Evolutionary conservation across 2,888 invertebrate species (phyloP).

Genomic region (Cremastinae sp.): DNA sequence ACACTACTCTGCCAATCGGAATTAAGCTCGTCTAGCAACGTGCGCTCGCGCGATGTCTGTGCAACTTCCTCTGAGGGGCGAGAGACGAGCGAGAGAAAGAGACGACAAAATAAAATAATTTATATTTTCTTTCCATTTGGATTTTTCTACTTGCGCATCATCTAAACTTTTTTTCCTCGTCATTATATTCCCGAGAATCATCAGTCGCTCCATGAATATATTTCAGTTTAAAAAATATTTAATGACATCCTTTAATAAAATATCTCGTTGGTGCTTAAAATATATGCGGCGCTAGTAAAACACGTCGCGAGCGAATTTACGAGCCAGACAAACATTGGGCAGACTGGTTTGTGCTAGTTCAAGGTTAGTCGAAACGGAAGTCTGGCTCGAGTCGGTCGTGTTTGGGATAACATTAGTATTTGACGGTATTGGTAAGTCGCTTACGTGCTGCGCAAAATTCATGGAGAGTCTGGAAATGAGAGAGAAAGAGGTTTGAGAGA

Average conservation of each 20-base stretch:
- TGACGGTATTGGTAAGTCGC: conserved; percentile 47
- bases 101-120: too few relatives aligned
- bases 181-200: too few relatives aligned
- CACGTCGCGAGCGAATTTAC: background rate
- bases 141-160: too few relatives aligned
- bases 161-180: too few relatives aligned
- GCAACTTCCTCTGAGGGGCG: conserved; percentile 63
- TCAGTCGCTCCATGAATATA: too few relatives aligned
- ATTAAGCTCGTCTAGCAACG: conserved; percentile 65
- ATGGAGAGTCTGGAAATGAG: conserved; percentile 40
- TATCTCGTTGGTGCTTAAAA: background rate
- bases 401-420: conserved; percentile 75
- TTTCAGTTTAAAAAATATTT: too few relatives aligned
- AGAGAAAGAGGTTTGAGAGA: conserved; percentile 13
- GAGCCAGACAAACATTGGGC: conserved; percentile 45
- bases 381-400: conserved; percentile 72
- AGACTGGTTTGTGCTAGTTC: conserved; percentile 72
- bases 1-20: conserved; percentile 57
- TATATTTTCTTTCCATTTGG: too few relatives aligned
- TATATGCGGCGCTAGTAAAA: background rate
- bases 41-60: conserved; percentile 62
- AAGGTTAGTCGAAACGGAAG: conserved; percentile 77
- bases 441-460: background rate
- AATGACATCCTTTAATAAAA: background rate
- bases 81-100: conserved; percentile 6